Conservation (phyloP, 64 coral and sea anemone species). For the Stylophora pistillata region DNA sequence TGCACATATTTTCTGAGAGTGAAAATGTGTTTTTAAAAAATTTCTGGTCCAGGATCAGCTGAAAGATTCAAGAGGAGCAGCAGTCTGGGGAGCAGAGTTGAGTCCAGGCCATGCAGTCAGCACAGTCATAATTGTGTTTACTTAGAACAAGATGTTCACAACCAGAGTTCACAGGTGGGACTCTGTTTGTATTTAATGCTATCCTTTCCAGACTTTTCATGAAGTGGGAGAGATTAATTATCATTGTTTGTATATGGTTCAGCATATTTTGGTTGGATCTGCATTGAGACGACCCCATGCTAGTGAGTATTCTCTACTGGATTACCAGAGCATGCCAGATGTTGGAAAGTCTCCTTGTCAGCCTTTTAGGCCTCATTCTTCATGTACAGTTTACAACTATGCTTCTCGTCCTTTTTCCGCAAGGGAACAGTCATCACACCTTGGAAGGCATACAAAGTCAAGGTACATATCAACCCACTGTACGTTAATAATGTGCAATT, state of each 20-base stretch:
- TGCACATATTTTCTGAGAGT: too few species aligned
- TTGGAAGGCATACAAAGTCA: slow-evolving; percentile 88
- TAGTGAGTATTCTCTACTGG: slow-evolving; percentile 75
- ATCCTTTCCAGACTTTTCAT: neutral
- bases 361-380: slow-evolving; percentile 70
- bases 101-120: slow-evolving; percentile 15
- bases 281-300: slow-evolving; percentile 96
- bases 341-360: slow-evolving; percentile 76
- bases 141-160: slow-evolving; percentile 3
- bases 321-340: slow-evolving; percentile 94
- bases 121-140: slow-evolving; percentile 22
- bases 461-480: slow-evolving; percentile 43
- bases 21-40: neutral
- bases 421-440: slow-evolving; percentile 40
- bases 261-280: slow-evolving; percentile 93
- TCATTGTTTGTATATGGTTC: neutral
- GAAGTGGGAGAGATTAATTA: too few species aligned
- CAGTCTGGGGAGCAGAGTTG: neutral
- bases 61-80: neutral
- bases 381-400: slow-evolving; percentile 86
- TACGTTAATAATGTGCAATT: too few species aligned
- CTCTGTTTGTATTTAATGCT: neutral
- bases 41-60: neutral
- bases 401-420: slow-evolving; percentile 77
- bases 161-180: slow-evolving; percentile 15